A percentile compares a stretch with the other conserved stretches of the same genome.
These are phyloP conservation scores for Xenopus laevis DNA, from an alignment of 2,113 vertebrate genomes.

Conservation along the genomic window DNA sequence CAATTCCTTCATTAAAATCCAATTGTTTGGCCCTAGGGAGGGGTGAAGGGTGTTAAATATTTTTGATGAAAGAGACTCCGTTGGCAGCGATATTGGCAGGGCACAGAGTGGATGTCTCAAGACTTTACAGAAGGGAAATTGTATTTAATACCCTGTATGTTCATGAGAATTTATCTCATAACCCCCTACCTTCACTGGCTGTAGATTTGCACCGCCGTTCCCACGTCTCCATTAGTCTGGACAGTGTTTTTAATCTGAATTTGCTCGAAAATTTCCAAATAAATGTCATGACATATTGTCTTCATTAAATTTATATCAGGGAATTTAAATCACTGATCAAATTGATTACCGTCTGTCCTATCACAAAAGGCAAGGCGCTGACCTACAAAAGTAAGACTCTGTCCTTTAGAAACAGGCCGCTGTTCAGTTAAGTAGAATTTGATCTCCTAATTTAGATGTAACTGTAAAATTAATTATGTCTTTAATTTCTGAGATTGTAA, in stretches of 20 bases:
- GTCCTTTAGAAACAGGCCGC: not conserved
- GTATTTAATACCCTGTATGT: too few relatives aligned
- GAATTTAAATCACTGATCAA: constrained; percentile 25
- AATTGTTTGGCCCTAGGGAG: too few relatives aligned
- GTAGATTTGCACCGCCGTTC: not conserved
- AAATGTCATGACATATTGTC: constrained; percentile 29
- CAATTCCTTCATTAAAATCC: too few relatives aligned
- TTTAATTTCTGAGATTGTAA: not conserved
- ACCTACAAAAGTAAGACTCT: not conserved
- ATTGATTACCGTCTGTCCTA: constrained; percentile 8
- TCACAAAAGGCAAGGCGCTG: not conserved
- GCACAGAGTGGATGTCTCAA: too few relatives aligned
- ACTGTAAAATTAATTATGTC: constrained; percentile 18
- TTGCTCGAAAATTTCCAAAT: constrained; percentile 15
- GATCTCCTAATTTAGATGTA: constrained; percentile 21
- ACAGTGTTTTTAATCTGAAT: constrained; percentile 9
- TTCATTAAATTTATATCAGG: constrained; percentile 25
- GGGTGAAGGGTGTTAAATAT: too few relatives aligned
- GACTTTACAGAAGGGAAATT: too few relatives aligned
- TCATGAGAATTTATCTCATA: too few relatives aligned
- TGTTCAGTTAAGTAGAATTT: not conserved
- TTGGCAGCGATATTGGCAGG: too few relatives aligned
- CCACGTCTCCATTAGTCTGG: constrained; percentile 4
- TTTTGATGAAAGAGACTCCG: too few relatives aligned
- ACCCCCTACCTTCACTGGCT: too few relatives aligned